These are phyloP conservation scores for Gila orcuttii DNA, from an alignment of 2,113 vertebrate species.

Conservation along the genomic window DNA sequence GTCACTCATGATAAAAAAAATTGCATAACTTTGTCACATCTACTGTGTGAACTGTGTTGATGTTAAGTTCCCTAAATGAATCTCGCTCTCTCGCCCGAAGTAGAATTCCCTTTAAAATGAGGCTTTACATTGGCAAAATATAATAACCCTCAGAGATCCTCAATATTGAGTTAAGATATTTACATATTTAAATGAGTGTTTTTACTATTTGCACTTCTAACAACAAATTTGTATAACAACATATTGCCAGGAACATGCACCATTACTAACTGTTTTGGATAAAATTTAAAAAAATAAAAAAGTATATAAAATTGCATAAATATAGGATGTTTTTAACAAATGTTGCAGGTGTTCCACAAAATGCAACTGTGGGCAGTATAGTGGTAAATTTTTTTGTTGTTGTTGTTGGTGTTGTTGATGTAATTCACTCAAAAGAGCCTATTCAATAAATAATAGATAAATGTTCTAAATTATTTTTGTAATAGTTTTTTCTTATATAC, in stretches of 20 bases:
- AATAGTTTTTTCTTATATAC: too few relatives aligned
- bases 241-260: not conserved
- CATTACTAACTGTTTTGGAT: too few relatives aligned
- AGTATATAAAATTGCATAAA: not conserved
- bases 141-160: not conserved
- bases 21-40: constrained; percentile 44
- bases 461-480: not conserved
- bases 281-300: not conserved
- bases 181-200: not conserved
- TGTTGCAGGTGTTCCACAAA: not conserved
- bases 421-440: not conserved
- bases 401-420: too few relatives aligned
- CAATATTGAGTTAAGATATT: not conserved
- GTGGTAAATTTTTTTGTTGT: not conserved
- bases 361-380: not conserved
- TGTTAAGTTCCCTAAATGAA: constrained; percentile 16
- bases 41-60: not conserved
- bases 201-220: not conserved
- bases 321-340: too few relatives aligned
- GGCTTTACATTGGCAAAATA: not conserved
- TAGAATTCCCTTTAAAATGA: constrained; percentile 5
- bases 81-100: not conserved
- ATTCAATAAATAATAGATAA: not conserved
- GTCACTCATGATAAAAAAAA: constrained; percentile 1
- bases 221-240: not conserved